Evolutionary conservation across 2,797 vertebrate genomes (phyloP).

Genomic region (Pachyuromys duprasi): DNA sequence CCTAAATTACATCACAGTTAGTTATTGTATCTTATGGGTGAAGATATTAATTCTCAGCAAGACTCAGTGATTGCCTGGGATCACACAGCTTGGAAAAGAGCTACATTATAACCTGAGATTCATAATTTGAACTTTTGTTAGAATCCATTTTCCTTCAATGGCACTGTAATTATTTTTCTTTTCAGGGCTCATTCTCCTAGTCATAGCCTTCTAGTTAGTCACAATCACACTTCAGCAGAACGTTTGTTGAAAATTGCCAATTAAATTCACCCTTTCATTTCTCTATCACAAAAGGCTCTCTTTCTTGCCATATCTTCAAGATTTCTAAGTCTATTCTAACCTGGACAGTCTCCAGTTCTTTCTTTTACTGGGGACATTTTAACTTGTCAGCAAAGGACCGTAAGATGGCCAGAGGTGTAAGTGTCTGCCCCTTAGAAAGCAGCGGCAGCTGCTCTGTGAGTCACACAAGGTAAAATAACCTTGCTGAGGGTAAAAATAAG

Average conservation of each 20-base stretch:
- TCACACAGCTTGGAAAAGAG: neutral
- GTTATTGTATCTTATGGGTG: neutral
- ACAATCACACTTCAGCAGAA: neutral
- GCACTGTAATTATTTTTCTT: neutral
- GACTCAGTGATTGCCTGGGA: neutral
- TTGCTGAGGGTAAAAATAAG: slow-evolving; percentile 61
- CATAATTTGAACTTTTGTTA: neutral
- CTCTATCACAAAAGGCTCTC: neutral
- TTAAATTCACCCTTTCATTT: neutral
- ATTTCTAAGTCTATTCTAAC: neutral
- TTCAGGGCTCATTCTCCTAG: neutral
- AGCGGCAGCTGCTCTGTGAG: slow-evolving; percentile 28
- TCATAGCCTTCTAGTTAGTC: neutral
- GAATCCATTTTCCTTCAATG: neutral
- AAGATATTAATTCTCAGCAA: neutral
- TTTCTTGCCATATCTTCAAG: neutral
- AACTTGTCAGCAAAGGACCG: neutral
- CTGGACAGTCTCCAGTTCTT: neutral
- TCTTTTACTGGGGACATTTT: neutral
- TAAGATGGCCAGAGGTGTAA: neutral
- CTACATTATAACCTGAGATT: neutral
- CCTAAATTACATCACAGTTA: neutral
- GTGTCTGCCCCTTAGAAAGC: slow-evolving; percentile 21
- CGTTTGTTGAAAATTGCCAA: neutral
- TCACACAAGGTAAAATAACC: slow-evolving; percentile 58